A percentile compares a stretch with the other conserved stretches of the same genome.
These are phyloP conservation scores for Heliconius ethilla DNA, from an alignment of 2,888 invertebrate genomes.

Conservation along the genomic window DNA sequence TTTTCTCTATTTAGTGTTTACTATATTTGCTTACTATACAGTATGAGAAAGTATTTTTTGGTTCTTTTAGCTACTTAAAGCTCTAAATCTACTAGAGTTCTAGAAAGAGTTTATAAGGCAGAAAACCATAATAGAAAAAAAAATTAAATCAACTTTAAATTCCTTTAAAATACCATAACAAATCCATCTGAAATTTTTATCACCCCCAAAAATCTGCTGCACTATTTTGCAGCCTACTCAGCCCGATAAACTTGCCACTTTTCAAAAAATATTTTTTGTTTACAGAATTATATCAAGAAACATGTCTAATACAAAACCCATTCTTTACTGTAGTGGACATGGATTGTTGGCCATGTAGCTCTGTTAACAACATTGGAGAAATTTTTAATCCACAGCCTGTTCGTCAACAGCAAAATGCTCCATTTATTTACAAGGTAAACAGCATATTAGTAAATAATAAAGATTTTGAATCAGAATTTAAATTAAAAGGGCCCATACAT, in stretches of 20 bases:
- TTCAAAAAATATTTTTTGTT: not conserved
- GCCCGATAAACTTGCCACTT: not conserved
- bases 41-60: no score
- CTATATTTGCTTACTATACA: no score
- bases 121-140: no score
- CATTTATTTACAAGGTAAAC: constrained; percentile 81
- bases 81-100: no score
- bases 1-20: no score
- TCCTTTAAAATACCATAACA: no score
- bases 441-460: not conserved
- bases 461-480: not conserved
- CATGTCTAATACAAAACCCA: constrained; percentile 91
- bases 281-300: constrained; percentile 90
- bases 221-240: not conserved
- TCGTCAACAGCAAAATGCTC: constrained; percentile 65
- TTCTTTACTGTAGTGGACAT: constrained; percentile 90
- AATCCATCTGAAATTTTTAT: no score
- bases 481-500: not conserved
- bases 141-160: no score
- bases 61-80: no score
- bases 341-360: constrained; percentile 92
- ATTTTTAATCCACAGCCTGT: constrained; percentile 79
- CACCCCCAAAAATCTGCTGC: not conserved
- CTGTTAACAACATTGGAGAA: constrained; percentile 85
- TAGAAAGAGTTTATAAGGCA: no score